Percentiles rank a stretch among this genome's conserved stretches.
phyloP scores from a whole-genome alignment of 2,113 vertebrate genomes.

The Gambusia holbrooki region DNA sequence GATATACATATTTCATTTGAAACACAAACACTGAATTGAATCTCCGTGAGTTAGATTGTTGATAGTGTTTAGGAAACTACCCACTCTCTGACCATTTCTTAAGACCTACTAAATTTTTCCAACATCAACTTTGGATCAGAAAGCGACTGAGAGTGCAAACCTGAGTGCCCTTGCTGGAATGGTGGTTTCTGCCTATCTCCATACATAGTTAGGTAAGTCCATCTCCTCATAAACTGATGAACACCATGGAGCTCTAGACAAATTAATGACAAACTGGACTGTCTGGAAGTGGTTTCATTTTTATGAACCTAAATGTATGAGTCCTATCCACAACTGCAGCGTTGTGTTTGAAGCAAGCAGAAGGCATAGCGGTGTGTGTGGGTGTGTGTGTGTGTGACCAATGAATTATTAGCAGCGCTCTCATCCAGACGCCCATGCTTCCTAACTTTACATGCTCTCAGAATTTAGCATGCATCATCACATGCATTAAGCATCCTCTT shows the following conservation, averaged over 20 bases:
- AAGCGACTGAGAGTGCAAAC: no score
- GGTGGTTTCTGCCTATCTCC: no score
- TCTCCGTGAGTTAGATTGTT: no score
- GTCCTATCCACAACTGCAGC: slow-evolving; percentile 4
- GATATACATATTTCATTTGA: no score
- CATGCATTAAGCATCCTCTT: slow-evolving; percentile 48
- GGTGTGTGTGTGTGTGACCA: slow-evolving; percentile 46
- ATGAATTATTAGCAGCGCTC: slow-evolving; percentile 60
- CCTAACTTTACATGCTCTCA: slow-evolving; percentile 58
- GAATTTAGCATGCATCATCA: slow-evolving; percentile 61
- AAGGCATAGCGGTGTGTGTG: slow-evolving; percentile 40
- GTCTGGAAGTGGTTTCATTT: not conserved
- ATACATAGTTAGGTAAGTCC: no score
- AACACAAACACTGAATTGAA: no score
- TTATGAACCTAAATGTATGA: slow-evolving; percentile 12
- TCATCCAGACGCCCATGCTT: slow-evolving; percentile 43
- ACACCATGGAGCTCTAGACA: slow-evolving; percentile 8
- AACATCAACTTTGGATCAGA: no score
- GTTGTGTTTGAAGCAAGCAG: slow-evolving; percentile 21
- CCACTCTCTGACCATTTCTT: no score
- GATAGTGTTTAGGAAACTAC: no score
- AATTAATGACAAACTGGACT: not conserved
- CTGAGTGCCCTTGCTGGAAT: no score
- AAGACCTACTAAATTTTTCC: no score
- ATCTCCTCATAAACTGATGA: slow-evolving; percentile 15